phyloP scores from a whole-genome alignment of 2,797 vertebrate species.

The Anguilla anguilla region DNA sequence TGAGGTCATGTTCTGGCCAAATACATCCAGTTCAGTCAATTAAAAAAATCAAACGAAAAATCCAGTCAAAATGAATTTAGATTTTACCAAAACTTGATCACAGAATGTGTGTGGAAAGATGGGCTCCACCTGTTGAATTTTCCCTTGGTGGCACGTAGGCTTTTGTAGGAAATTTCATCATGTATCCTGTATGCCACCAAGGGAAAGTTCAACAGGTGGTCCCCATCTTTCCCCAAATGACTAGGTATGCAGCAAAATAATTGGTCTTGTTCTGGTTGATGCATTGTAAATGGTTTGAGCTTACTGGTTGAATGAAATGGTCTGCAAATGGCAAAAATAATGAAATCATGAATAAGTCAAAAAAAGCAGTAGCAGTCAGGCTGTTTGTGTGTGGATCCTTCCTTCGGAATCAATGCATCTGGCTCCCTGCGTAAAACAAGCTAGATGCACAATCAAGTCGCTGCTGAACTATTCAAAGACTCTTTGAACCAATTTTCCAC shows the following conservation, averaged over 20 bases:
- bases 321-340: background rate
- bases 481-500: background rate
- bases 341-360: background rate
- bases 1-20: background rate
- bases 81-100: background rate
- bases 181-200: background rate
- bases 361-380: background rate
- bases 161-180: no score
- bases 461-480: background rate
- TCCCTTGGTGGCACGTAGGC: background rate
- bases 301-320: background rate
- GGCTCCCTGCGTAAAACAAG: background rate
- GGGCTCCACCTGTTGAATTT: background rate
- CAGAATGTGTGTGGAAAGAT: background rate
- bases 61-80: background rate
- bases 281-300: background rate
- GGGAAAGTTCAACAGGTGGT: background rate
- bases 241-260: background rate
- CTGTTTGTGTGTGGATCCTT: background rate
- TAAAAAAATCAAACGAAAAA: background rate
- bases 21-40: background rate
- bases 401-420: background rate
- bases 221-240: background rate
- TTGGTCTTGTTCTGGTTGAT: background rate
- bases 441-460: background rate